Conservation (phyloP, 1,140 invertebrate species). For the Goniozus legneri region DNA sequence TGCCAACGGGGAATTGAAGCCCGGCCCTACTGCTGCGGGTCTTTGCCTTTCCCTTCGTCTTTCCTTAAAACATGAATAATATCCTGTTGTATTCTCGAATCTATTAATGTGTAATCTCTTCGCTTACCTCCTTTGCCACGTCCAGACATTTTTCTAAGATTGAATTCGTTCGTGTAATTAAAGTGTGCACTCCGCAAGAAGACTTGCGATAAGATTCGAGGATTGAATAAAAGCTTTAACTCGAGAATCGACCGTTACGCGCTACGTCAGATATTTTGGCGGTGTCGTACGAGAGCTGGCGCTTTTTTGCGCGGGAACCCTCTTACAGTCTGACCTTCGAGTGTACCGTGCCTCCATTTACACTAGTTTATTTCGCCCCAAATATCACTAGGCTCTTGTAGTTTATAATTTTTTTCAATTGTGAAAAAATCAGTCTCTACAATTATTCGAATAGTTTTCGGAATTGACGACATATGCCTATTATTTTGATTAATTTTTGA, state of each 20-base stretch:
- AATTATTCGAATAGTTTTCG: too few species aligned
- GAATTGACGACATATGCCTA: too few species aligned
- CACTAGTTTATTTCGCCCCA: too few species aligned
- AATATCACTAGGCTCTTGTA: too few species aligned
- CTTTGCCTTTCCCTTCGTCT: conserved; percentile 57
- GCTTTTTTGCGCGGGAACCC: conserved; percentile 35
- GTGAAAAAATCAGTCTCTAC: too few species aligned
- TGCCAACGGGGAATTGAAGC: conserved; percentile 64
- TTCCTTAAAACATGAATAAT: conserved; percentile 26
- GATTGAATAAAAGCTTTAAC: conserved; percentile 24
- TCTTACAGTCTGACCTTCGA: too few species aligned
- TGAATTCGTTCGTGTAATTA: neutral
- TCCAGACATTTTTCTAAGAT: conserved; percentile 26
- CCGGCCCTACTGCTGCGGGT: conserved; percentile 63
- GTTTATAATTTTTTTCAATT: too few species aligned
- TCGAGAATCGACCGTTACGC: conserved; percentile 15
- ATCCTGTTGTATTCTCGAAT: conserved; percentile 2
- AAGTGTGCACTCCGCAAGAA: too few species aligned
- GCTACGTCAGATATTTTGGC: conserved; percentile 32
- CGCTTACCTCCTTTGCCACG: conserved; percentile 36
- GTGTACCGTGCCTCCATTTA: too few species aligned
- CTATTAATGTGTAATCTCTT: too few species aligned
- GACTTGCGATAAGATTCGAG: too few species aligned
- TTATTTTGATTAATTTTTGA: too few species aligned
- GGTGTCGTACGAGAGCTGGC: conserved; percentile 19